These are phyloP conservation scores for Chymomyza costata DNA, from an alignment of 1,140 invertebrate species.

Conservation along the genomic window DNA sequence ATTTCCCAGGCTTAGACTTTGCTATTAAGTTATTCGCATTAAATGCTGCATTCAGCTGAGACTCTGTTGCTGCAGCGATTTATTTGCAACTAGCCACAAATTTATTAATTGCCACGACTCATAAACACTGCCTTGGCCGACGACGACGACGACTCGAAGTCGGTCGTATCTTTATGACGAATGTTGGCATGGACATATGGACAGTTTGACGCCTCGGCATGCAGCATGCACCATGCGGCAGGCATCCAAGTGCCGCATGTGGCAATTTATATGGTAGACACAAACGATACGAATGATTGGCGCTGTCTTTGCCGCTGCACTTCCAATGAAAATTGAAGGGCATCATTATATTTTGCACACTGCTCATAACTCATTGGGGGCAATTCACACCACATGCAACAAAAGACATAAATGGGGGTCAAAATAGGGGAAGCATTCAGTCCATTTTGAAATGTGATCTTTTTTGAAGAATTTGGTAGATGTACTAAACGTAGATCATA, in stretches of 20 bases:
- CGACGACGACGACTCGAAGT: too few species aligned
- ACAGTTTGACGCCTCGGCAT: neutral
- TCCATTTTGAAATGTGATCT: neutral
- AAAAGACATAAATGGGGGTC: too few species aligned
- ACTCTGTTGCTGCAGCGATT: too few species aligned
- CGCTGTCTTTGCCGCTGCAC: slow-evolving; percentile 20
- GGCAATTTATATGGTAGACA: slow-evolving; percentile 4
- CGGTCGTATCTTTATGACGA: slow-evolving; percentile 60
- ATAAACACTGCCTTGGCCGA: too few species aligned
- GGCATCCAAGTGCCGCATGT: slow-evolving; percentile 28
- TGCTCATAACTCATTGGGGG: slow-evolving; percentile 51
- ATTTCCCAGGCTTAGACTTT: too few species aligned
- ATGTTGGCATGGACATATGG: slow-evolving; percentile 26
- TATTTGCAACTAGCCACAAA: slow-evolving; percentile 57
- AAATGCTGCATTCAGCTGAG: too few species aligned
- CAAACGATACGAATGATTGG: slow-evolving; percentile 51
- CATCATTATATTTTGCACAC: slow-evolving; percentile 57
- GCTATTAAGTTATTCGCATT: too few species aligned
- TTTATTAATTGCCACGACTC: slow-evolving; percentile 65
- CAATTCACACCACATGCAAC: slow-evolving; percentile 27
- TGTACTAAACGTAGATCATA: too few species aligned
- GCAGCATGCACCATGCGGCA: neutral
- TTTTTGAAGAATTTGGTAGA: too few species aligned
- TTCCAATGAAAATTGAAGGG: slow-evolving; percentile 21
- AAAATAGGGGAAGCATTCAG: too few species aligned